phyloP scores from a whole-genome alignment of 2,888 invertebrate genomes.

The Epinotia nisella region DNA sequence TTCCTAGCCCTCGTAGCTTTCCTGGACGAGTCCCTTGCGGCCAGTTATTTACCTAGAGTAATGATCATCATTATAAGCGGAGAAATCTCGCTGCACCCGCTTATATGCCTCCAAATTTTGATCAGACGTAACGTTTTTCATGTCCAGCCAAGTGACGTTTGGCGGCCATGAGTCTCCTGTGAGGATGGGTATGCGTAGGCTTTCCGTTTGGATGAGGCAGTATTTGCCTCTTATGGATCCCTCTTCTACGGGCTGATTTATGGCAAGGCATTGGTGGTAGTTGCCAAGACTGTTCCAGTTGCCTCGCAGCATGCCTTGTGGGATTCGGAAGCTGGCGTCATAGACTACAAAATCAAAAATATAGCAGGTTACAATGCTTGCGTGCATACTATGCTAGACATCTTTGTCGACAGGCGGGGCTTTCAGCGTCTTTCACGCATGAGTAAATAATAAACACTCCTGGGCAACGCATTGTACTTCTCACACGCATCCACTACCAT shows the following conservation, averaged over 20 bases:
- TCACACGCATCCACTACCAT: no score
- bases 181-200: slow-evolving; percentile 2
- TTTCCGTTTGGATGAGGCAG: slow-evolving; percentile 32
- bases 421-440: no score
- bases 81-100: not conserved
- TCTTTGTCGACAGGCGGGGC: no score
- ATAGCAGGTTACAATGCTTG: not conserved
- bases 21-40: no score
- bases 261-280: slow-evolving; percentile 49
- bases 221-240: slow-evolving; percentile 48
- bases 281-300: slow-evolving; percentile 48
- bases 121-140: not conserved
- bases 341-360: slow-evolving; percentile 4
- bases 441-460: no score
- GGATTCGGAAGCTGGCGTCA: slow-evolving; percentile 49
- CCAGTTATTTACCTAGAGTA: not conserved
- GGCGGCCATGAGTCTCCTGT: not conserved
- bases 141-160: slow-evolving; percentile 5
- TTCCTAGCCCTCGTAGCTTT: no score
- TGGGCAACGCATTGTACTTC: no score
- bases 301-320: slow-evolving; percentile 47
- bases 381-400: no score
- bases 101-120: not conserved
- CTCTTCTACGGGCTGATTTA: slow-evolving; percentile 35
- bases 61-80: not conserved